Base-by-base conservation (phyloP, 2,113 vertebrate genomes). In the Xiphorhynchus elegans region DNA sequence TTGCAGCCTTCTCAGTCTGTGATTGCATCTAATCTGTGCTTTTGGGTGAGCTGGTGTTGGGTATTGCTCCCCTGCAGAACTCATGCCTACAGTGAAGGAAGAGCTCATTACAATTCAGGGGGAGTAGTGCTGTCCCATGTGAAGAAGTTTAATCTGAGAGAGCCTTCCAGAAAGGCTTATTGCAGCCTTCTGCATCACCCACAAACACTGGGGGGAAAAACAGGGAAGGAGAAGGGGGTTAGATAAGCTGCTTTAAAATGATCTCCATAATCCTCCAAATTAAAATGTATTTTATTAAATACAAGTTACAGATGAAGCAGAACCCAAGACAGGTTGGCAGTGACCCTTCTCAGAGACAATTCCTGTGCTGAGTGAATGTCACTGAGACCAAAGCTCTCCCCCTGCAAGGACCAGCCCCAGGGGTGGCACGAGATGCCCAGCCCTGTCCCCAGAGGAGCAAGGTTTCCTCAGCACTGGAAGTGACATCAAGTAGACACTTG, bases 161-260 rank as follows among this genome's bases (percentile, higher is more conserved):
- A 89, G 92, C 56, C 87, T 87, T 59, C 42, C 39, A 39, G 59
- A 80, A 63, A 25, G 75, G 82, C 72, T 97, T 52, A 47, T 75
- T 85, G 87, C 70, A 93, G 84, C 70, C 44, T 93, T 35, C 60
- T 82, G 74, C 82, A 84, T 95, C 74, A 82, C 49, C 52, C 84
- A 79, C 62, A 14, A 82, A 58, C 58, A 49, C 90, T 87, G 47
- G 1, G 35, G 92, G 90, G 87, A 37, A 63, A 84, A 91, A 25
- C 46, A 58, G 39, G 72, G 84, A 92, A 81, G 76, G 76, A 94
- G 79, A 89, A 70, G 24, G 69, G 25, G 49, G 47, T 74, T 82
- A 68, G 85, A 93, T 83, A 94, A 91, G 66, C 90, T 87, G 75
- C 85, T 94, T 97, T 90, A 50, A 88, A 92, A 59, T 12, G 55